A percentile compares a stretch with the other conserved stretches of the same genome.
These are phyloP conservation scores for Drosophila prostipennis DNA, from an alignment of 2,888 invertebrate species.

Conservation along the genomic window DNA sequence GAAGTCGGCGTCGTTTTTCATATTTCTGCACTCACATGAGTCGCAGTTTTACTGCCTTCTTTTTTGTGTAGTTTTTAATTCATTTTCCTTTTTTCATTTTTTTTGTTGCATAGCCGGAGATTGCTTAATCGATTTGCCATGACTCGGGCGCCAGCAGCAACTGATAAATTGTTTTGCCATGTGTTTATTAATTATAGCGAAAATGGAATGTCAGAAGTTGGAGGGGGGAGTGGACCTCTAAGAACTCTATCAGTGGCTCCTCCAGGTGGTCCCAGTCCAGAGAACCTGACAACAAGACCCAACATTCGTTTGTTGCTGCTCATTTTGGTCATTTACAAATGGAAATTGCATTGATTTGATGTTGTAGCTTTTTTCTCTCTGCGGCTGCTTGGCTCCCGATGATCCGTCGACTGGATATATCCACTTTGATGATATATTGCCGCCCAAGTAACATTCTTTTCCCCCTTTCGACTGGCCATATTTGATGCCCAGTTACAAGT, in stretches of 20 bases:
- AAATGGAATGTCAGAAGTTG: slow-evolving; percentile 61
- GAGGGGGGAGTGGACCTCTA: slow-evolving; percentile 8
- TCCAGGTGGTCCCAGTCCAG: slow-evolving; percentile 76
- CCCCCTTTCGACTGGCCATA: slow-evolving; percentile 54
- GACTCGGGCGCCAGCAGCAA: slow-evolving; percentile 59
- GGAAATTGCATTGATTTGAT: slow-evolving; percentile 78
- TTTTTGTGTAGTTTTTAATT: slow-evolving; percentile 67
- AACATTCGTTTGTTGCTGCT: slow-evolving; percentile 41
- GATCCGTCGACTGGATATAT: slow-evolving; percentile 42
- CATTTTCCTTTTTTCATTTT: slow-evolving; percentile 9
- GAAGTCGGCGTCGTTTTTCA: slow-evolving; percentile 76
- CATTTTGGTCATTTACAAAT: slow-evolving; percentile 80
- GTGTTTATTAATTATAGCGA: slow-evolving; percentile 76
- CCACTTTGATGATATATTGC: slow-evolving; percentile 74
- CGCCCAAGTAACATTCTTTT: slow-evolving; percentile 58
- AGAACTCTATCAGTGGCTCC: slow-evolving; percentile 62
- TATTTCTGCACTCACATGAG: slow-evolving; percentile 66
- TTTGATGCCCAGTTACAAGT: slow-evolving; percentile 73
- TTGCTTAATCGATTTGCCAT: slow-evolving; percentile 81
- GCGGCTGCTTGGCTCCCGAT: slow-evolving; percentile 1
- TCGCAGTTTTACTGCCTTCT: slow-evolving; percentile 33
- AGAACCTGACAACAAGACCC: slow-evolving; percentile 22
- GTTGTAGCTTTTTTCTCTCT: slow-evolving; percentile 8
- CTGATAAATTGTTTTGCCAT: slow-evolving; percentile 80
- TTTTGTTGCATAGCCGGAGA: slow-evolving; percentile 53